A percentile compares a stretch with the other conserved stretches of the same genome.
These are phyloP conservation scores for Gadus macrocephalus DNA, from an alignment of 2,113 vertebrate species.

Conservation along the genomic window DNA sequence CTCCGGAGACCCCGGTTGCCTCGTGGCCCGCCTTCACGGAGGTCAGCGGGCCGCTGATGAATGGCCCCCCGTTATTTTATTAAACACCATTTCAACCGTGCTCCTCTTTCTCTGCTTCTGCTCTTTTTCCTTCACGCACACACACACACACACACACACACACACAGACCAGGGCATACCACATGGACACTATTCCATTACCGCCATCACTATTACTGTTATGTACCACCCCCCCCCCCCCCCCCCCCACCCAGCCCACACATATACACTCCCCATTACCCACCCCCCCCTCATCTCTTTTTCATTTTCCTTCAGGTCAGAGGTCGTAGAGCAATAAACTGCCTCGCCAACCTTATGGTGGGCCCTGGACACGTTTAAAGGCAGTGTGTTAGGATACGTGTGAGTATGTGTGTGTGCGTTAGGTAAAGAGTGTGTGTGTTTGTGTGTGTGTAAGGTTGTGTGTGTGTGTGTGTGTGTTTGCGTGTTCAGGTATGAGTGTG, in stretches of 20 bases:
- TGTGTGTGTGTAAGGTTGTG: no score
- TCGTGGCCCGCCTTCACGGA: constrained; percentile 6
- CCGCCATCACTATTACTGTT: not conserved
- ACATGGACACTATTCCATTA: constrained; percentile 23
- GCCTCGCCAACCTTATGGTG: constrained; percentile 35
- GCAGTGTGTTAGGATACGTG: not conserved
- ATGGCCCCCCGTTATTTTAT: no score
- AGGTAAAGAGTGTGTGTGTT: not conserved
- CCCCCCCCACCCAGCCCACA: not conserved
- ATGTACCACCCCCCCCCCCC: no score
- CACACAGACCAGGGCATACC: not conserved
- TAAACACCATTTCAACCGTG: not conserved
- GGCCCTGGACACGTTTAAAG: constrained; percentile 16
- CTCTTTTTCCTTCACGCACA: not conserved
- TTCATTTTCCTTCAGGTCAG: constrained; percentile 35
- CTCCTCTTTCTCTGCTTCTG: constrained; percentile 6
- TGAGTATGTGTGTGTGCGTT: not conserved
- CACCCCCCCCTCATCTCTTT: not conserved
- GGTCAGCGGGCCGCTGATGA: no score
- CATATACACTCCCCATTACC: constrained; percentile 10
- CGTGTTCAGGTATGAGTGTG: no score
- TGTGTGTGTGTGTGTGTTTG: no score
- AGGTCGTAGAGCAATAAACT: constrained; percentile 51
- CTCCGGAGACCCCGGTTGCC: not conserved
- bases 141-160: constrained; percentile 8